These are phyloP conservation scores for Callionymus lyra DNA, from an alignment of 2,113 vertebrate species.

Conservation along the genomic window DNA sequence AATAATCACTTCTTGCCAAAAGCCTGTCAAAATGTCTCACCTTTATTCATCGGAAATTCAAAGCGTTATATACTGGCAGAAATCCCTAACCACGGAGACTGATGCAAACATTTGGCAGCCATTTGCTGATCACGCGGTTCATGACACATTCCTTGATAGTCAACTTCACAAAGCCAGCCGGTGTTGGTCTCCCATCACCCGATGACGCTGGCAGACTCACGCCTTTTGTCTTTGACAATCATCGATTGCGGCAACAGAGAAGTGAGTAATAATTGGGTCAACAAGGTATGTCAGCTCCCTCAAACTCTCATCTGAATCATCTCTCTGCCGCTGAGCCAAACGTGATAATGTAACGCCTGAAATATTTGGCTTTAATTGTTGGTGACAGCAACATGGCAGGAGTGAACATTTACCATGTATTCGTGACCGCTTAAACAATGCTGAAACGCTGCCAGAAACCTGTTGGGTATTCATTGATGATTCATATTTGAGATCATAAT, in stretches of 20 bases:
- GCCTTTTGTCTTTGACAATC: conserved; percentile 48
- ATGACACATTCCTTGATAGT: conserved; percentile 56
- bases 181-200: conserved; percentile 51
- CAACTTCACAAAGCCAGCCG: conserved; percentile 51
- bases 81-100: conserved; percentile 29
- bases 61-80: conserved; percentile 38
- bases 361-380: conserved; percentile 27
- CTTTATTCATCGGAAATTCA: conserved; percentile 34
- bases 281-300: conserved; percentile 55
- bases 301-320: conserved; percentile 51
- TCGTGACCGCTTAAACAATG: not conserved
- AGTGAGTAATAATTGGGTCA: conserved; percentile 63
- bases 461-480: no score
- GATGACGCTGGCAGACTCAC: conserved; percentile 43
- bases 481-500: no score
- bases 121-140: conserved; percentile 50
- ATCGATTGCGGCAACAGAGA: conserved; percentile 52
- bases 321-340: conserved; percentile 42
- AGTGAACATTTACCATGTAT: conserved; percentile 18
- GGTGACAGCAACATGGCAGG: conserved; percentile 28
- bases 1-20: conserved; percentile 28
- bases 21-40: conserved; percentile 29
- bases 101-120: conserved; percentile 52
- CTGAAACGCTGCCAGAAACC: no score
- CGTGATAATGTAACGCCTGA: conserved; percentile 31